Conservation (phyloP, 2,888 invertebrate genomes). For the Arctia plantaginis region DNA sequence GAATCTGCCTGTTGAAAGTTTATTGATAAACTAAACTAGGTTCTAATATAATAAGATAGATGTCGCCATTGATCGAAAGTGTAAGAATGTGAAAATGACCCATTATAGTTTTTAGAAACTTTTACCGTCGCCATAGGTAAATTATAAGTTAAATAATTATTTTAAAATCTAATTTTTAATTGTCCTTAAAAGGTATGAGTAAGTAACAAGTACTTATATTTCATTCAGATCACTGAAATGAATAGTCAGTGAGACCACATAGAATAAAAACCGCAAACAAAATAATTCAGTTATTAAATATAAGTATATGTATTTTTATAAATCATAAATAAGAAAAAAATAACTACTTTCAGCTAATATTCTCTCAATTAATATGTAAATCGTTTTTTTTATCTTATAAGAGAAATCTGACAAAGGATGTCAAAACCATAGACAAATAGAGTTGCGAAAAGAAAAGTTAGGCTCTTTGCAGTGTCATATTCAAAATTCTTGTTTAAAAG, state of each 20-base stretch:
- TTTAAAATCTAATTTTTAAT: background rate
- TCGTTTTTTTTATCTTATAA: background rate
- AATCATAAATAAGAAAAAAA: background rate
- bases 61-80: background rate
- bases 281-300: background rate
- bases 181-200: background rate
- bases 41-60: background rate
- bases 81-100: background rate
- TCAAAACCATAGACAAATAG: slow-evolving; percentile 60
- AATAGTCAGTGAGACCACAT: slow-evolving; percentile 1
- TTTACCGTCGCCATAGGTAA: background rate
- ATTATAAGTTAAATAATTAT: background rate
- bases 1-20: too few species aligned
- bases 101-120: too few species aligned
- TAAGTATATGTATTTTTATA: background rate
- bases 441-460: slow-evolving; percentile 39
- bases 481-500: background rate
- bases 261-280: background rate
- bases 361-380: background rate
- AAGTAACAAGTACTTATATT: background rate
- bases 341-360: background rate
- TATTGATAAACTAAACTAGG: background rate
- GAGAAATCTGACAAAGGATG: slow-evolving; percentile 61
- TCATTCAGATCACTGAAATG: background rate
- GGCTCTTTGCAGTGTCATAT: slow-evolving; percentile 47